A percentile compares a stretch with the other conserved stretches of the same genome.
Evolutionary conservation across 2,113 vertebrate genomes (phyloP).

Genomic region (Apodemus speciosus): DNA sequence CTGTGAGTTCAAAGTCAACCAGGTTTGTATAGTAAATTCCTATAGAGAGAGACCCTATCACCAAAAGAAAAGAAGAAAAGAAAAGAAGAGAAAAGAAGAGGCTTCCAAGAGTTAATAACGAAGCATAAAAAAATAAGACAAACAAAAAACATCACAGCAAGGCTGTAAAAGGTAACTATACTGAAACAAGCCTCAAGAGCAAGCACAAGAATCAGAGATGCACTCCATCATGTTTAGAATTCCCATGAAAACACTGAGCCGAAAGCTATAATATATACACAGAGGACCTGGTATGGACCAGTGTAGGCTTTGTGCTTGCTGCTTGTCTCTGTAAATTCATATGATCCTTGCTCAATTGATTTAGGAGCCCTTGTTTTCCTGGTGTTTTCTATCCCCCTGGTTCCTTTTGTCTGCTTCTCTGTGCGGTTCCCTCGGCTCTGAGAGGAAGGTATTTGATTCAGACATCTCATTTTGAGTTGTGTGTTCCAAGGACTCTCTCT

Average conservation of each 20-base stretch:
- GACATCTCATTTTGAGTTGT: not conserved
- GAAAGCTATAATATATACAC: not conserved
- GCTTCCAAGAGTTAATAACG: not conserved
- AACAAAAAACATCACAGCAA: not conserved
- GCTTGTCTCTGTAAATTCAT: not conserved
- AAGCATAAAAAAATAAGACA: not conserved
- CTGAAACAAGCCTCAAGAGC: not conserved
- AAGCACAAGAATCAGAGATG: not conserved
- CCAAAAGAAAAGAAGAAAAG: too few species aligned
- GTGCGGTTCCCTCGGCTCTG: not conserved
- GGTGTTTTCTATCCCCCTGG: not conserved
- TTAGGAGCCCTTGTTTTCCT: not conserved
- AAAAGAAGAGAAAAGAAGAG: not conserved
- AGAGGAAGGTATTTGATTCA: not conserved
- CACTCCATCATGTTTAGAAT: not conserved
- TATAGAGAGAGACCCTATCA: too few species aligned
- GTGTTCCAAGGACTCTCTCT: not conserved
- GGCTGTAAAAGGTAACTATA: not conserved
- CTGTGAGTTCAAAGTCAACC: too few species aligned
- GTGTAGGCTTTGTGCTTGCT: not conserved
- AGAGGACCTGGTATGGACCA: not conserved
- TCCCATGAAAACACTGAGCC: not conserved
- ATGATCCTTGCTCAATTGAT: not conserved
- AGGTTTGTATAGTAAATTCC: too few species aligned
- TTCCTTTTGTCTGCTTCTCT: not conserved